Base-by-base conservation (phyloP, 2,113 vertebrate species). In the Pteropus alecto region DNA sequence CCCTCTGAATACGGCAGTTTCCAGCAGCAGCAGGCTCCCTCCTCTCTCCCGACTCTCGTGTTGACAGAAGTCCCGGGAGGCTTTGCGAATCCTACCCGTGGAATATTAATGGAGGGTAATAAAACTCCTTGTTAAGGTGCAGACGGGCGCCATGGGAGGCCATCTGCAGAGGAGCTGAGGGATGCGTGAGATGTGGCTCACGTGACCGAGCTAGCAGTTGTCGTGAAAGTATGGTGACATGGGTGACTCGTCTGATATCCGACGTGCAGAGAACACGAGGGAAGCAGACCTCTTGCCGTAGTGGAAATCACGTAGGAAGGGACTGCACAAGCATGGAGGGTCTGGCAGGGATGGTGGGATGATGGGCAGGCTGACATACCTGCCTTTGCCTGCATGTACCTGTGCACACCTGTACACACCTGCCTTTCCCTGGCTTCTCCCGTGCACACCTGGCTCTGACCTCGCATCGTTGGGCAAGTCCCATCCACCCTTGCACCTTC, bases 131-230 rank as follows among this genome's bases (percentile, higher is more conserved):
- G 35, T 5, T 3, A 26, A 85, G 56, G 24, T 2, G 1, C 33
- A 5, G 79, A 56, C 19, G 26, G 24, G 65, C n/a, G 0, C 5
- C 3, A 0, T 0, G 28, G 43, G 54, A 35, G 13, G 28, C 15
- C 15, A 0, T 7, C 9, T 30, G 21, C 19, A 16, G 43, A 12
- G 84, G 35, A 28, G 54, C 0, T 0, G 14, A 19, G 22, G 54
- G 56, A 6, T 7, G 3, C 24, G n/a, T 15, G 19, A 46, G 60
- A n/a, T 22, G 28, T 33, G 46, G 35, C 73, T 12, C 51, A 9
- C 2, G 79, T 14, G 19, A 38, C 60, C 33, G 30, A 41, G 18
- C 46, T 33, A 30, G 77, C 41, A 7, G 10, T 6, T 26, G 38
- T 30, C 48, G 33, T 0, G 33, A 56, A 58, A 71, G 46, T 3